phyloP scores from a whole-genome alignment of 2,888 invertebrate species.

The Chloroclystis v-ata region DNA sequence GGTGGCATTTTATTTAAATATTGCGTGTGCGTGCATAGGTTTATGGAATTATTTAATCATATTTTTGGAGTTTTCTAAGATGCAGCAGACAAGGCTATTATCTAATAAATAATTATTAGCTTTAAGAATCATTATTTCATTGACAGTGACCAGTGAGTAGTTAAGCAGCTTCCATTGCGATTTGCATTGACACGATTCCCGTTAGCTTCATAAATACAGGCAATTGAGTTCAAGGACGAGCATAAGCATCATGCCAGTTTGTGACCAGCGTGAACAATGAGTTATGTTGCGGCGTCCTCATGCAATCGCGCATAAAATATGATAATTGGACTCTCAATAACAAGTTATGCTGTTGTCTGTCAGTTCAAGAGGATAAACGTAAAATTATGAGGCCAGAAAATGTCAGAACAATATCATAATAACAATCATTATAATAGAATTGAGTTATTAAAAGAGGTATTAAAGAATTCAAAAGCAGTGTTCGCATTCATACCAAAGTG shows the following conservation, averaged over 20 bases:
- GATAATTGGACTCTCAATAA: constrained; percentile 66
- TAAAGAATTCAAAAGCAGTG: neutral
- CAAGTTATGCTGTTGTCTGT: constrained; percentile 47
- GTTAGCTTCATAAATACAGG: constrained; percentile 69
- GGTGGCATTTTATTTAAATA: neutral
- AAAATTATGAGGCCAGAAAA: constrained; percentile 17
- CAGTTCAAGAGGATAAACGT: constrained; percentile 26
- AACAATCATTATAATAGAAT: neutral
- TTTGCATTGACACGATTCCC: constrained; percentile 74
- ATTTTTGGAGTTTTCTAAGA: neutral
- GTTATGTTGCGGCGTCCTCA: constrained; percentile 67
- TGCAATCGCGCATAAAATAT: constrained; percentile 71
- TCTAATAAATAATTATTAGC: too few relatives aligned
- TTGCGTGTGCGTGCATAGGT: neutral
- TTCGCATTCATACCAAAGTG: constrained; percentile 27
- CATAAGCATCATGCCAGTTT: constrained; percentile 65
- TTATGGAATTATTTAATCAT: neutral
- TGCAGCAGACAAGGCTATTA: too few relatives aligned
- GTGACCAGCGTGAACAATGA: constrained; percentile 76
- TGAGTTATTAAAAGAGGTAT: neutral
- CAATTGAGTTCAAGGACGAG: constrained; percentile 76
- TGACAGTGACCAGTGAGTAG: constrained; percentile 43
- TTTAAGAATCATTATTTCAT: constrained; percentile 28
- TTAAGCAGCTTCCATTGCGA: constrained; percentile 53
- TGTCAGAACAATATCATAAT: neutral